Evolutionary conservation across 2,888 invertebrate species (phyloP), one percentile per base, ranked within the genome.

Genomic region (Argyresthia goedartella): DNA sequence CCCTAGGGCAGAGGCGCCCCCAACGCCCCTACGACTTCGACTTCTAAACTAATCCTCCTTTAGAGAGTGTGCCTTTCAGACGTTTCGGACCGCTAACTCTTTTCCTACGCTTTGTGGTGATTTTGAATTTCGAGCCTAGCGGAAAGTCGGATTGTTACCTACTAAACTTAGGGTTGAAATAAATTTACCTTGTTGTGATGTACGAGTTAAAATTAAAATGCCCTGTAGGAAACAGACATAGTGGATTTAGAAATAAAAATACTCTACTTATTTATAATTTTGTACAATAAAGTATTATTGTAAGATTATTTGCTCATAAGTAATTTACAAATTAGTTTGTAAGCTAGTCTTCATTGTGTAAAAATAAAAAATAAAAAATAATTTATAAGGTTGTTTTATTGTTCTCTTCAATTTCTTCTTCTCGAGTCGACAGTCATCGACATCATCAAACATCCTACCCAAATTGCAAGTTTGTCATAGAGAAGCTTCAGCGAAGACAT

Each of bases 1-100:
- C 95, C 4, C 87, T 95, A 50, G 92, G 92, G 55, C 95, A 95
- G 70, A 89, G 95, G 67, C 89, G 95, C 64, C 94, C 95, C 7
- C 79, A 79, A 53, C 77, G 84, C 55, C 85, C 84, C 16, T 84
- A 78, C 58, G 84, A 85, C 54, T 84, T 81, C 57, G 82, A 86
- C 60, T 79, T 80, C 60, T 84, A 82, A 71, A 44, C 57, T 8
- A 53, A n/a, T n/a, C 25, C 25, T 4, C 46, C 46, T 44, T 25
- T n/a, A 46, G n/a, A n/a, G n/a, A n/a, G 46, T 46, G 10, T n/a
- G 25, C 25, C n/a, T 33, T 33, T 10, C 46, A 25, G 10, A 15
- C 14, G 44, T 9, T 15, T 44, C 8, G 7, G 10, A 44, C 39
- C 10, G 39, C 14, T 44, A 15, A 10, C 14, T 9, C 44, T 9